phyloP scores from a whole-genome alignment of 2,113 vertebrate genomes.

The Mixornis gularis region DNA sequence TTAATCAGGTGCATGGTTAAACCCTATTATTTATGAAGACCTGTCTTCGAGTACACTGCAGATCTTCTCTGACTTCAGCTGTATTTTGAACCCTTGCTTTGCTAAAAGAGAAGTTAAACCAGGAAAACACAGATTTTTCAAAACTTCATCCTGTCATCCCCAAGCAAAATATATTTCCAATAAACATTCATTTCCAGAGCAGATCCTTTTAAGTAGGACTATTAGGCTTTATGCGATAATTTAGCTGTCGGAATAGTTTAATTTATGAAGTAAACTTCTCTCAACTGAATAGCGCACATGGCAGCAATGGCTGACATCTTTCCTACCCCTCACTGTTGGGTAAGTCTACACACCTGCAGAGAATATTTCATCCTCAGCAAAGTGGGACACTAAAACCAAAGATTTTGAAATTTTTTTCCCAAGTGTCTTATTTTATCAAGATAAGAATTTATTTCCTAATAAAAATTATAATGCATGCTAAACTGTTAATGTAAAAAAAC shows the following conservation, averaged over 20 bases:
- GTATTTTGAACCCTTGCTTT: not conserved
- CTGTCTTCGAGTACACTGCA: not conserved
- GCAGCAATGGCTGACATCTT: not conserved
- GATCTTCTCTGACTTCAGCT: not conserved
- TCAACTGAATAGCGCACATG: not conserved
- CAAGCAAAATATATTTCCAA: slow-evolving; percentile 11
- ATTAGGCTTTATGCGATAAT: not conserved
- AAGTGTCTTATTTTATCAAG: not conserved
- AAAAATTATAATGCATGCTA: not conserved
- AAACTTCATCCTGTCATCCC: not conserved
- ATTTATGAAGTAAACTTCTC: slow-evolving; percentile 19
- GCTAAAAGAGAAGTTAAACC: not conserved
- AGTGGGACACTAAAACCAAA: not conserved
- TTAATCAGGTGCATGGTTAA: not conserved
- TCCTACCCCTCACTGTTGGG: not conserved
- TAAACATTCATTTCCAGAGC: not conserved
- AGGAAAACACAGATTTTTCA: slow-evolving; percentile 11
- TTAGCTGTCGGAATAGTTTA: slow-evolving; percentile 2
- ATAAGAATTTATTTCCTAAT: not conserved
- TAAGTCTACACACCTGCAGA: not conserved
- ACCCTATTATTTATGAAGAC: not conserved
- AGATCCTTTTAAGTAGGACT: not conserved
- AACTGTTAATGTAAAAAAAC: not conserved
- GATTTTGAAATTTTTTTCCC: not conserved
- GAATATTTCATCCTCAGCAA: not conserved